Percentiles rank a stretch among this genome's conserved stretches.
Evolutionary conservation across 2,113 vertebrate genomes (phyloP).

Genomic region (Python bivittatus): DNA sequence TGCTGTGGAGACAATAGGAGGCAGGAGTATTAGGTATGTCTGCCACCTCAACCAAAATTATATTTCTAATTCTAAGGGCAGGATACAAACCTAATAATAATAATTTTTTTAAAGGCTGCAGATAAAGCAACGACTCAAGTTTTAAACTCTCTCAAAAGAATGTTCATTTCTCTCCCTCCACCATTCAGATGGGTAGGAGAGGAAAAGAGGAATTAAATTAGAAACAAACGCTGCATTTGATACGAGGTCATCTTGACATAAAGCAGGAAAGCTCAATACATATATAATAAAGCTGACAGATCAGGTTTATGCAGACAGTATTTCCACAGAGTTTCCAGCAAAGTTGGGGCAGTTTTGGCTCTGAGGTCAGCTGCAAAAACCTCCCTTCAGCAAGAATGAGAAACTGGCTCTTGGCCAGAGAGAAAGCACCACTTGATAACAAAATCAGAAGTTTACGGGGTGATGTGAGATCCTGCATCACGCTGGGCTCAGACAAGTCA

Average conservation of each 20-base stretch:
- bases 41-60: not conserved
- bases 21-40: not conserved
- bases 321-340: conserved; percentile 51
- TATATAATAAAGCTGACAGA: conserved; percentile 62
- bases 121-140: conserved; percentile 13
- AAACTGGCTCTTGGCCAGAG: conserved; percentile 43
- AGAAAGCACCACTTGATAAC: not conserved
- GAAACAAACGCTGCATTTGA: conserved; percentile 65
- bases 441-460: not conserved
- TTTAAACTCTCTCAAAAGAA: not conserved
- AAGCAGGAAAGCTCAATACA: conserved; percentile 70
- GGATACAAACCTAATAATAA: not conserved
- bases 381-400: conserved; percentile 31
- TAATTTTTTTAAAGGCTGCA: not conserved
- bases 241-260: conserved; percentile 77
- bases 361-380: conserved; percentile 26
- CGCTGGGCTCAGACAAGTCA: not conserved
- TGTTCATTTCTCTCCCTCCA: conserved; percentile 31
- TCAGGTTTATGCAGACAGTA: conserved; percentile 51
- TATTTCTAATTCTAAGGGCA: not conserved
- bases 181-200: not conserved
- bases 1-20: not conserved
- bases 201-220: conserved; percentile 29
- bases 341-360: conserved; percentile 52
- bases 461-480: not conserved